Conservation (phyloP, 2,888 invertebrate genomes). For the Polydrusus tereticollis region DNA sequence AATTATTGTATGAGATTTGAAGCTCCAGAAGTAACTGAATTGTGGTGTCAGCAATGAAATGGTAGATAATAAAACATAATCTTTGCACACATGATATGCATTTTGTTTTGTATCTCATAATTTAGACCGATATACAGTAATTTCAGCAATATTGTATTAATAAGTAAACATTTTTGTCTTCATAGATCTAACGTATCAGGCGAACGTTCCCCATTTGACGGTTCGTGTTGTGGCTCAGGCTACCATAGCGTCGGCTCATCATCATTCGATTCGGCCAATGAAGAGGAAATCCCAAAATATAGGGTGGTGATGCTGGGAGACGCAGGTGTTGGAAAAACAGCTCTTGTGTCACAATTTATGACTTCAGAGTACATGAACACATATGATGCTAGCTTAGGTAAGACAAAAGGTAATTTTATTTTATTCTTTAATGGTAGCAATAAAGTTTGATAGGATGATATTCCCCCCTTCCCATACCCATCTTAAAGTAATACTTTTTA, state of each 20-base stretch:
- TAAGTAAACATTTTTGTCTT: no score
- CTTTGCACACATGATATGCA: no score
- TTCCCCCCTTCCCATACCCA: no score
- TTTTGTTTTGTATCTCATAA: no score
- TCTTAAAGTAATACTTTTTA: neutral
- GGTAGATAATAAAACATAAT: no score
- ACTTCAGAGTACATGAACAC: constrained; percentile 96
- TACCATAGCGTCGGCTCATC: constrained; percentile 84
- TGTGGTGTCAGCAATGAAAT: no score
- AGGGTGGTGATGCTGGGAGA: constrained; percentile 88
- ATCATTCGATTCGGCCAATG: constrained; percentile 78
- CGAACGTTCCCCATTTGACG: constrained; percentile 87
- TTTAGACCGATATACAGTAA: no score
- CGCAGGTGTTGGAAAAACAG: constrained; percentile 91
- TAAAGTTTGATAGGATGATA: no score
- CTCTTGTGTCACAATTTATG: constrained; percentile 93
- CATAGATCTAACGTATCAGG: constrained; percentile 75
- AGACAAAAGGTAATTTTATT: constrained; percentile 61
- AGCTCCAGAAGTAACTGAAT: no score
- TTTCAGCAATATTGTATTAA: no score
- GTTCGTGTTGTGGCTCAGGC: constrained; percentile 86
- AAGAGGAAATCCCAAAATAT: constrained; percentile 80
- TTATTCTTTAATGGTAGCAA: no score
- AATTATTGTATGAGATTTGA: no score
- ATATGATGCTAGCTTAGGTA: constrained; percentile 91